These are phyloP conservation scores for Phalacrocorax pelagicus DNA, from an alignment of 2,113 vertebrate genomes.

Conservation along the genomic window DNA sequence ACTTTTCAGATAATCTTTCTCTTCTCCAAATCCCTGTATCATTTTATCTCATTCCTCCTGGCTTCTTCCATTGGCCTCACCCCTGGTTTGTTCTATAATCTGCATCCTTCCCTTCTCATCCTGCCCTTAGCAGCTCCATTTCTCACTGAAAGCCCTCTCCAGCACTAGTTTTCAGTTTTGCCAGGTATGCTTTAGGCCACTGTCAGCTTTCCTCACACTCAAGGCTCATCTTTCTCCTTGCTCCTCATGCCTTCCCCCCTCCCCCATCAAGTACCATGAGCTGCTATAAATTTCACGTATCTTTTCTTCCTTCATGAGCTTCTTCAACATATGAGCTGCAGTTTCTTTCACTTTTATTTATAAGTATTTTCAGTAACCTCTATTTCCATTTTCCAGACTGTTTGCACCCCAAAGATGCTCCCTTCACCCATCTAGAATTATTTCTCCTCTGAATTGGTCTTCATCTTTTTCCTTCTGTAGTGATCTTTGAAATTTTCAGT, in stretches of 20 bases:
- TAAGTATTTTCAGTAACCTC: background rate
- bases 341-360: background rate
- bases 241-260: background rate
- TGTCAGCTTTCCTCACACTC: constrained; percentile 40
- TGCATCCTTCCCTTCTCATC: background rate
- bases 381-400: background rate
- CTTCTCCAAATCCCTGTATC: background rate
- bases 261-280: background rate
- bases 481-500: background rate
- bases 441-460: background rate
- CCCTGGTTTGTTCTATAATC: background rate
- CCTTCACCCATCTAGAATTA: background rate
- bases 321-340: background rate
- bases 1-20: constrained; percentile 21
- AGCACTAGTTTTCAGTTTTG: background rate
- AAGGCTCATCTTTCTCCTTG: background rate
- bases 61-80: background rate
- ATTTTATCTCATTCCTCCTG: constrained; percentile 14
- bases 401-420: background rate
- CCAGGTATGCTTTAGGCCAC: constrained; percentile 18
- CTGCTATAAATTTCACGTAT: background rate
- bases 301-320: background rate
- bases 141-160: constrained; percentile 5
- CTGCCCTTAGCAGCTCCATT: background rate
- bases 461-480: background rate